A percentile compares a stretch with the other conserved stretches of the same genome.
Conservation (phyloP, 2,797 vertebrate species). For the Garrulus glandarius region DNA sequence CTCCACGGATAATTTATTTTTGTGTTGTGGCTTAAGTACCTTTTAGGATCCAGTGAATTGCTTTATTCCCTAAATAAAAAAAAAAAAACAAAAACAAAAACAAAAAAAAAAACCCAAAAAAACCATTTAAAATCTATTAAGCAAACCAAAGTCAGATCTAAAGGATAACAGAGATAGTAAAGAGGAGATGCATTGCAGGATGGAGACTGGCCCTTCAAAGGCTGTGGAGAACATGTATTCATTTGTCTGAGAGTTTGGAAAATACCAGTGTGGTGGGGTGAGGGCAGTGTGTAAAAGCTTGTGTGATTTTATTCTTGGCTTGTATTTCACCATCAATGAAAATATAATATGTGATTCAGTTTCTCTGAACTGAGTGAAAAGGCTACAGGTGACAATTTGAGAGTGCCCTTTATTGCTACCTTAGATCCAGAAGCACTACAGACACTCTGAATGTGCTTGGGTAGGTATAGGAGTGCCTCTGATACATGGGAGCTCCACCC, state of each 20-base stretch:
- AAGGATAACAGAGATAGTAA: not conserved
- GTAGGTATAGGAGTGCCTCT: not conserved
- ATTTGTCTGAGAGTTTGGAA: slow-evolving; percentile 3
- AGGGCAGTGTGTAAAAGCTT: not conserved
- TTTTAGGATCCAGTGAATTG: not conserved
- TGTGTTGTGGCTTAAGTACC: not conserved
- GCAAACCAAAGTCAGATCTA: not conserved
- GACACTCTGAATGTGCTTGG: not conserved
- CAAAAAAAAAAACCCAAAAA: not conserved
- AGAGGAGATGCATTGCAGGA: not conserved
- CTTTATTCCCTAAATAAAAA: not conserved
- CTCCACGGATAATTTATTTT: not conserved
- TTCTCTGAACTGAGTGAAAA: not conserved
- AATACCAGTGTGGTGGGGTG: not conserved
- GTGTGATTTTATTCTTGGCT: not conserved
- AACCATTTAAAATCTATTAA: not conserved
- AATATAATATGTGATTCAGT: not conserved
- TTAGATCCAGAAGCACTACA: not conserved
- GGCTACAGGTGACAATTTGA: not conserved
- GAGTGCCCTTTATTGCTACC: not conserved
- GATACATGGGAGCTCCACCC: not conserved
- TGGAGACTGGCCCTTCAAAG: not conserved
- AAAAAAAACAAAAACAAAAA: not conserved
- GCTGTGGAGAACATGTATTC: not conserved
- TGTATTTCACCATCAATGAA: not conserved